Evolutionary conservation across 2,113 vertebrate species (phyloP), one percentile per base, ranked within the genome.

Genomic region (Otolemur garnettii): DNA sequence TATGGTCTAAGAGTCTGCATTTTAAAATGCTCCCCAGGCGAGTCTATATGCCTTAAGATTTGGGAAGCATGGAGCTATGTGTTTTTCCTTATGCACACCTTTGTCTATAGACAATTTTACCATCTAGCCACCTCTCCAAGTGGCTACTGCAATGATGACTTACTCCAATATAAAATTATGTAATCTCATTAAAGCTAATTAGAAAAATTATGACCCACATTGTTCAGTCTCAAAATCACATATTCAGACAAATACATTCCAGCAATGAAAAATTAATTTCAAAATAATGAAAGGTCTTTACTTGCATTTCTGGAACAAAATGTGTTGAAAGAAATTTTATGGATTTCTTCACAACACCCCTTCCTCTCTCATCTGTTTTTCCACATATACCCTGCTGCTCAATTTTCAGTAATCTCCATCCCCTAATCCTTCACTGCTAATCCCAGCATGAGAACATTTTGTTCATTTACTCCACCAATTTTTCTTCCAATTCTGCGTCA

Each of bases 231-330:
- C 64, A 83, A 50, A 95, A 93, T 79, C 45, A 60, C 21, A 74
- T 1, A 45, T 15, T 66, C 13, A 55, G 22, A 83, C 38, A 28
- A 87, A 79, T 10, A 66, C 7, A 64, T 15, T 33, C 33, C 15
- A 79, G 55, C 7, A 59, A 55, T 83, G 19, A 87, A 96, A 91
- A 86, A 19, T 88, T 64, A 83, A 90, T 71, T 88, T 93, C 59
- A 83, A 75, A 90, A 53, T 79, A 87, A 96, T 50, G 17, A 59
- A 60, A 59, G 5, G 55, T 69, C 30, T 91, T 42, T 59, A 50
- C 6, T 95, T 64, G 9, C 17, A 42, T 57, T 74, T 95, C 45
- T 90, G 79, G 45, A 92, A 78, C 6, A 55, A 86, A 68, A 12
- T 3, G 17, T 83, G 33, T 86, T 93, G 45, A 24, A 82, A 72